Conservation (phyloP, 1,140 invertebrate species). For the Drosophila asahinai region DNA sequence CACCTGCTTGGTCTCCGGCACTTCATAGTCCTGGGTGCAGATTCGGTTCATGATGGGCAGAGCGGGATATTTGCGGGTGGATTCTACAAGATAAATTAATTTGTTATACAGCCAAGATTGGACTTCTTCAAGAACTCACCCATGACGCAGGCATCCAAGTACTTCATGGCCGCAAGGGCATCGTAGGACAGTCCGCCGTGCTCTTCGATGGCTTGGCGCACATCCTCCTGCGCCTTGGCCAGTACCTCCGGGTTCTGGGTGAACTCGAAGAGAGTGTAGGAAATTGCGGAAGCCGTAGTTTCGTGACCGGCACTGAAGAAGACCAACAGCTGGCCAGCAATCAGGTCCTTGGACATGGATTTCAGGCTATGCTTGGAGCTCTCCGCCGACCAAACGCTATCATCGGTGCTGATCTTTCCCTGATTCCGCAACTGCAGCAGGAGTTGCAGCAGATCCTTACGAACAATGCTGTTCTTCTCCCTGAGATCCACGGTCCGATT, state of each 20-base stretch:
- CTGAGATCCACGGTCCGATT: slow-evolving; percentile 86
- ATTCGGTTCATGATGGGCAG: slow-evolving; percentile 86
- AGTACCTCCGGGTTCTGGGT: slow-evolving; percentile 81
- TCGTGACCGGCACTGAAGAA: slow-evolving; percentile 91
- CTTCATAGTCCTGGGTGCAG: slow-evolving; percentile 82
- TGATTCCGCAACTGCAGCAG: slow-evolving; percentile 86
- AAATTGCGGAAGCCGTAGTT: slow-evolving; percentile 88
- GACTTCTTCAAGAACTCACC: slow-evolving; percentile 37
- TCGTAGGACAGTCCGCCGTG: slow-evolving; percentile 86
- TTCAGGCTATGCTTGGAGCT: slow-evolving; percentile 39
- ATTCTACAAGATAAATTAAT: slow-evolving; percentile 81
- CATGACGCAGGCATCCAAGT: slow-evolving; percentile 86
- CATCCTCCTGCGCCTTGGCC: slow-evolving; percentile 84
- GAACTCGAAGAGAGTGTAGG: slow-evolving; percentile 87
- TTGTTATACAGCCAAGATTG: not conserved
- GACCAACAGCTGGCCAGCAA: slow-evolving; percentile 87
- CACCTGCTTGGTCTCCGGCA: slow-evolving; percentile 79
- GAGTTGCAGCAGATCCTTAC: slow-evolving; percentile 87
- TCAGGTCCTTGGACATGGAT: slow-evolving; percentile 85
- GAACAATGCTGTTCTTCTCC: slow-evolving; percentile 85
- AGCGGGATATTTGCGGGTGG: slow-evolving; percentile 87
- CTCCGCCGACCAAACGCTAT: slow-evolving; percentile 62
- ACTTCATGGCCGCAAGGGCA: slow-evolving; percentile 86
- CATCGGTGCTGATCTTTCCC: slow-evolving; percentile 71
- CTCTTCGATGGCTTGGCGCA: slow-evolving; percentile 85